phyloP scores from a whole-genome alignment of 37 sponge, comb jelly and placozoan species.

The Lycopodina hypogea region DNA sequence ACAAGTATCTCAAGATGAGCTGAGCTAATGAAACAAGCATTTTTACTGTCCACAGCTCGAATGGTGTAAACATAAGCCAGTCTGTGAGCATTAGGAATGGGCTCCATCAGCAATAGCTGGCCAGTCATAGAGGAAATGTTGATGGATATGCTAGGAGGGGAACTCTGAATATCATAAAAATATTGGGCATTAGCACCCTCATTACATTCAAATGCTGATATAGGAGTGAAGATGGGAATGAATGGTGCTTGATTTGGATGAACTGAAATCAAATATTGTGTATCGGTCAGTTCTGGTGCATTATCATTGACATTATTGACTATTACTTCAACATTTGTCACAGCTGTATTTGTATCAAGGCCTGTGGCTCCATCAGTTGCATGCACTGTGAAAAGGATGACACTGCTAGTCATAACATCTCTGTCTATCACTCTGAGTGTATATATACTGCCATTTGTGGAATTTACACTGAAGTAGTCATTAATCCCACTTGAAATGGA shows the following conservation, averaged over 20 bases:
- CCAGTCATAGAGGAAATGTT: conserved; percentile 25
- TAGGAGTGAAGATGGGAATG: not conserved
- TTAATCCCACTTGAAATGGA: conserved; percentile 9
- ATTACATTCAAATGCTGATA: conserved; percentile 55
- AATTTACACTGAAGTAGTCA: conserved; percentile 36
- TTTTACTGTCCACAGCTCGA: conserved; percentile 5
- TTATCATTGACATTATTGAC: conserved; percentile 72
- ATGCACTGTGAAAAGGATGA: not conserved
- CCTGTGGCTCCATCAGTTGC: conserved; percentile 7
- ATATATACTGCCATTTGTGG: conserved; percentile 24
- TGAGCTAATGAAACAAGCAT: not conserved
- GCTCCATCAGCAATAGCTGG: conserved; percentile 2
- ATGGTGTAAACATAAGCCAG: conserved; percentile 25
- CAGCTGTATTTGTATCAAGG: not conserved
- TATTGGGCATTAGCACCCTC: conserved; percentile 34
- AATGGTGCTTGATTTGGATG: not conserved
- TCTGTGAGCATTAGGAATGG: not conserved
- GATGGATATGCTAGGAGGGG: not conserved
- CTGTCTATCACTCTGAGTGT: conserved; percentile 34
- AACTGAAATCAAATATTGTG: conserved; percentile 30
- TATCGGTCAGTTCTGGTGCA: conserved; percentile 38
- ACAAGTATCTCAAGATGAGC: conserved; percentile 36
- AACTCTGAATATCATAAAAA: conserved; percentile 7
- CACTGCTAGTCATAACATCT: not conserved
- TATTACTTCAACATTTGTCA: conserved; percentile 31